phyloP scores from a whole-genome alignment of 2,797 vertebrate genomes.

The Psittacula derbiana region DNA sequence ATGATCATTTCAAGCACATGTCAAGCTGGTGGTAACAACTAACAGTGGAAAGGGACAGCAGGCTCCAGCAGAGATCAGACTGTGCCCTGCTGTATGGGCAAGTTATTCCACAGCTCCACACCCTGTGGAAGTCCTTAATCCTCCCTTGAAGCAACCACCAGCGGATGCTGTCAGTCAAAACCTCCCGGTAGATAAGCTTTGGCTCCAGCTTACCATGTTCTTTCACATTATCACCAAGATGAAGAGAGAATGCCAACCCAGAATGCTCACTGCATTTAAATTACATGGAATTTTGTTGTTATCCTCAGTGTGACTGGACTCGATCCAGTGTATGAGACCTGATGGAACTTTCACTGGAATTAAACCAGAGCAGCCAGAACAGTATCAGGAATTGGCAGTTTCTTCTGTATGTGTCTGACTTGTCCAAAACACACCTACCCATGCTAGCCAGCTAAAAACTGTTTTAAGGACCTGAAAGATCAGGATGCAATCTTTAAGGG shows the following conservation, averaged over 20 bases:
- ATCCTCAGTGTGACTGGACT: not conserved
- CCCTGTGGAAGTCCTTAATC: not conserved
- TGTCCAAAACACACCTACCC: not conserved
- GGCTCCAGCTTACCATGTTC: not conserved
- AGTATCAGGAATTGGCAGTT: not conserved
- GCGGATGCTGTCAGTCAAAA: not conserved
- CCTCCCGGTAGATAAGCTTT: not conserved
- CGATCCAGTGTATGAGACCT: accelerated
- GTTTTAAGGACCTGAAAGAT: not conserved
- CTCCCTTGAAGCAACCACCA: not conserved
- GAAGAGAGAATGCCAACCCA: not conserved
- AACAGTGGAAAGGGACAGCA: not conserved
- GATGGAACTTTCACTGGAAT: not conserved
- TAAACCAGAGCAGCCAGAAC: not conserved
- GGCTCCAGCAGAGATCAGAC: not conserved
- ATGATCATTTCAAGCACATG: not conserved
- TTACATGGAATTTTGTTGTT: not conserved
- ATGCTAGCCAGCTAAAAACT: not conserved
- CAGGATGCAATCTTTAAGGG: not conserved
- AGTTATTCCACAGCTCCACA: not conserved
- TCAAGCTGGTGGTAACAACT: not conserved
- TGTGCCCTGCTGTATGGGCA: not conserved
- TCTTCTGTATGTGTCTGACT: not conserved
- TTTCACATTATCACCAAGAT: not conserved
- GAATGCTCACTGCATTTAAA: not conserved